These are phyloP conservation scores for Murina feae DNA, from an alignment of 2,113 vertebrate species.

Conservation along the genomic window DNA sequence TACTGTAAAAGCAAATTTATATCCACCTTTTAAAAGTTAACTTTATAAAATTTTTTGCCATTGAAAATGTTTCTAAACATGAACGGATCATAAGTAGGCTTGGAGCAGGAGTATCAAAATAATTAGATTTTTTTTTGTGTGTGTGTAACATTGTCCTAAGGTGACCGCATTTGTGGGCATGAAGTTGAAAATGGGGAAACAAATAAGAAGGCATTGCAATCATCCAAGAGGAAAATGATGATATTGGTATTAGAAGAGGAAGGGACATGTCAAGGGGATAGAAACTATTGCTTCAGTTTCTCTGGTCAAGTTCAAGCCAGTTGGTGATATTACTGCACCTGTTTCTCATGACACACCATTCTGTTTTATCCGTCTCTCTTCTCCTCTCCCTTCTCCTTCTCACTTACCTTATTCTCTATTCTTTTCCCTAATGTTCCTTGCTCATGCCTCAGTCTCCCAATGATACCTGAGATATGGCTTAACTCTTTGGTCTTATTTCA, in stretches of 20 bases:
- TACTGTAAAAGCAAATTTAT: conserved; percentile 10
- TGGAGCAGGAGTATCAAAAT: neutral
- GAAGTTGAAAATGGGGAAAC: neutral
- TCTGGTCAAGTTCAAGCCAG: neutral
- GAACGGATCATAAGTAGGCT: neutral
- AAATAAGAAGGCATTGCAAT: neutral
- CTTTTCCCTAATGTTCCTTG: neutral
- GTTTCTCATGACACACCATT: neutral
- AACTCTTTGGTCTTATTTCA: neutral
- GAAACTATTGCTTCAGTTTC: neutral
- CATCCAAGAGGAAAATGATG: neutral
- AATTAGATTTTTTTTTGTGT: neutral
- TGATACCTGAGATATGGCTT: neutral
- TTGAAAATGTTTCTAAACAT: neutral
- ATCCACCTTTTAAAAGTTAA: neutral
- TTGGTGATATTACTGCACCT: neutral
- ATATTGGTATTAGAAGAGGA: neutral
- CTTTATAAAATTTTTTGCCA: neutral
- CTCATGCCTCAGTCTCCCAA: neutral
- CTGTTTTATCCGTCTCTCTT: neutral
- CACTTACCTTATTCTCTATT: neutral
- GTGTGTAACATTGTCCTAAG: neutral
- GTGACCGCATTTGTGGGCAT: neutral
- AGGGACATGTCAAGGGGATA: neutral
- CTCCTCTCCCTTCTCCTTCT: neutral